These are phyloP conservation scores for Rattus norvegicus DNA, from an alignment of 2,113 vertebrate genomes.

Conservation along the genomic window GRCr8 NC_086021.1:29631001-29631500, in stretches of 20 bases:
- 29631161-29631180: not conserved
- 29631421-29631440: not conserved
- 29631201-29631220: not conserved
- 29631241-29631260: not conserved
- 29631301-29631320: no score
- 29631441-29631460: slow-evolving; percentile 94
- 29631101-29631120: not conserved
- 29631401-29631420: not conserved
- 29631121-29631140: not conserved
- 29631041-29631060: not conserved
- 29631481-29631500: slow-evolving; percentile 83
- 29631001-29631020: not conserved
- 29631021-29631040: not conserved
- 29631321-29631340: not conserved
- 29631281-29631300: not conserved
- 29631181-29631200: not conserved
- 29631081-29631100: not conserved
- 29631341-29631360: not conserved
- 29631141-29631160: no score
- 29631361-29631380: not conserved
- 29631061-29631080: not conserved
- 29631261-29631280: not conserved
- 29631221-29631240: not conserved
- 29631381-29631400: not conserved
- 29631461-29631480: slow-evolving; percentile 93